Percentiles rank a stretch among this genome's conserved stretches.
Conservation (phyloP, 2,113 vertebrate species). For the Toxostoma redivivum region DNA sequence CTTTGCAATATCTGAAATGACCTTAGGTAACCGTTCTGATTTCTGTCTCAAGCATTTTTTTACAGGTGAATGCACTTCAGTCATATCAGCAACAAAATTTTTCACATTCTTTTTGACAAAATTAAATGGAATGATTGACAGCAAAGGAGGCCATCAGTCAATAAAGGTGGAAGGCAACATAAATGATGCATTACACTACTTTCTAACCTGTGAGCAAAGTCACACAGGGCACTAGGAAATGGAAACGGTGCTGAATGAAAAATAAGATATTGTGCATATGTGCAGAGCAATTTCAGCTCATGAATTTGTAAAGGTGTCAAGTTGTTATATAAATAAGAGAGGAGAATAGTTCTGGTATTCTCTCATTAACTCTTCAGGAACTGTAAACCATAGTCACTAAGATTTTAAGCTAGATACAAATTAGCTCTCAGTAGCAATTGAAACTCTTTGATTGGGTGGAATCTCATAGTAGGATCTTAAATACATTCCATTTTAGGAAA, state of each 20-base stretch:
- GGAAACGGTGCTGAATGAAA: slow-evolving; percentile 43
- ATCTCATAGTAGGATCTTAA: not conserved
- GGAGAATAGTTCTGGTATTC: not conserved
- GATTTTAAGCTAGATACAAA: not conserved
- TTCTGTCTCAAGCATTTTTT: slow-evolving; percentile 31
- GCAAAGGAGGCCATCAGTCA: slow-evolving; percentile 37
- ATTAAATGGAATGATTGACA: slow-evolving; percentile 34
- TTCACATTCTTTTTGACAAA: slow-evolving; percentile 32
- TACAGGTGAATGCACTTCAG: slow-evolving; percentile 3
- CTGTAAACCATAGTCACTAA: not conserved
- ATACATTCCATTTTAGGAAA: not conserved
- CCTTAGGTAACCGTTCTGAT: not conserved
- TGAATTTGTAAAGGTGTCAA: slow-evolving; percentile 40
- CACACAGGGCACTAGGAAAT: slow-evolving; percentile 25
- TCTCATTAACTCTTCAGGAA: slow-evolving; percentile 18
- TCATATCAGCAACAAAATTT: not conserved
- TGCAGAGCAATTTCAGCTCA: slow-evolving; percentile 7
- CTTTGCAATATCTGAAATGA: not conserved
- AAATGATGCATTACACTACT: slow-evolving; percentile 53
- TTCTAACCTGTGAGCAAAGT: slow-evolving; percentile 45
- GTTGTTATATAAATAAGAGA: slow-evolving; percentile 27
- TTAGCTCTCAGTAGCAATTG: not conserved
- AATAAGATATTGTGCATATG: not conserved
- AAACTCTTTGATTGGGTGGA: not conserved
- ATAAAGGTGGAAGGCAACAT: slow-evolving; percentile 49